Conservation (phyloP, 2,888 invertebrate species). For the Nymphalis c-album region DNA sequence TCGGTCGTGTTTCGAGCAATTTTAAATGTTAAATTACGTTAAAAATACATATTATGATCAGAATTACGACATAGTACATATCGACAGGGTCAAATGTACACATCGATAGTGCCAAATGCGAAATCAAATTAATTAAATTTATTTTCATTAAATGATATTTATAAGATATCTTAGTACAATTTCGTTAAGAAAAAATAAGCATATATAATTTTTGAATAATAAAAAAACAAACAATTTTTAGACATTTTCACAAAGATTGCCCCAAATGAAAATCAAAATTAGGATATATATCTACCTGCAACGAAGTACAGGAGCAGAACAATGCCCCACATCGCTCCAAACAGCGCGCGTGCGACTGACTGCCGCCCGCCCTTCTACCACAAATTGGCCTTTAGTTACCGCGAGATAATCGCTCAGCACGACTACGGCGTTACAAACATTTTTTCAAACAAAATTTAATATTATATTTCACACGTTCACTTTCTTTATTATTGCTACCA, state of each 20-base stretch:
- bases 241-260: background rate
- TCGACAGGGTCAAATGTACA: no score
- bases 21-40: background rate
- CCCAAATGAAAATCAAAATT: background rate
- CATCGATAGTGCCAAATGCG: no score
- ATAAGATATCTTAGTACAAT: no score
- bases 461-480: constrained; percentile 29
- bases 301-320: constrained; percentile 57
- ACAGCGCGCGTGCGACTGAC: constrained; percentile 43
- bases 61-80: no score
- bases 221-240: background rate
- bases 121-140: no score
- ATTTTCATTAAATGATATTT: no score
- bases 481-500: background rate
- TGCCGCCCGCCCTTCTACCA: constrained; percentile 65
- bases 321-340: constrained; percentile 50
- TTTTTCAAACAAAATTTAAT: constrained; percentile 36
- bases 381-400: constrained; percentile 57
- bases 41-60: no score
- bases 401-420: constrained; percentile 48
- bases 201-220: no score
- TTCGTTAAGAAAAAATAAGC: no score
- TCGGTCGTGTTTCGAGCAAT: constrained; percentile 17
- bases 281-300: constrained; percentile 52
- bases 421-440: constrained; percentile 29